Base-by-base conservation (phyloP, 2,113 vertebrate genomes). In the Holacanthus passer region DNA sequence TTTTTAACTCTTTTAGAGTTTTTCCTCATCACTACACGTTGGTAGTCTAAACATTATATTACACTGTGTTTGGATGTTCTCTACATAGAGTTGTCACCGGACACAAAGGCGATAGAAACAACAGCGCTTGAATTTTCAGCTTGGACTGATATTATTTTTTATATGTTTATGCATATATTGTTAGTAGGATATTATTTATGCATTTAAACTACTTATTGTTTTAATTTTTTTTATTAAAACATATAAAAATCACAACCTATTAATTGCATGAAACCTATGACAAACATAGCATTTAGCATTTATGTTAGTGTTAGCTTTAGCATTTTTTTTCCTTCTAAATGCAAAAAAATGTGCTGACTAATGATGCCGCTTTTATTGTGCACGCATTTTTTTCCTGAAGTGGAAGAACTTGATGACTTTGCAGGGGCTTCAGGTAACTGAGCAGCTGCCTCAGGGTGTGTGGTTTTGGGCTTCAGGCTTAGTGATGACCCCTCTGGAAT, bases 401-500 rank as follows among this genome's bases (percentile, higher is more conserved):
- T 75, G 13, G 32, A 52, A 31, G 48, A 59, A 65, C 56, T 27
- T 45, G 12, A 69, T 45, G 10, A 52, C 35, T 68, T 67, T 39
- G 9, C 29, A 55, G 13, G n/a, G 19, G 53, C 63, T 55, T 70
- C 73, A 86, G 69, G 83, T 86, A 63, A 35, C 56, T 65, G 16
- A 62, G 32, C 56, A 43, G 48, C 62, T 62, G 43, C 31, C 17
- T 27, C 14, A 47, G 12, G 3, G 32, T 24, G 19, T 39, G 62
- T 6, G 68, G 24, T 71, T n/a, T 63, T 32, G 27, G 39, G 29
- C 31, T 58, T 43, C 24, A 71, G 59, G 63, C 32, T 80, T 74
- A 47, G 66, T 6, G 9, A 62, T 64, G 71, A 85, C 58, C 70
- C 50, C 67, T 72, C 68, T 67, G 79, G 31, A 83, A 82, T 73